These are phyloP conservation scores for Ptilonorhynchus violaceus DNA, from an alignment of 2,113 vertebrate species.

Conservation along the genomic window DNA sequence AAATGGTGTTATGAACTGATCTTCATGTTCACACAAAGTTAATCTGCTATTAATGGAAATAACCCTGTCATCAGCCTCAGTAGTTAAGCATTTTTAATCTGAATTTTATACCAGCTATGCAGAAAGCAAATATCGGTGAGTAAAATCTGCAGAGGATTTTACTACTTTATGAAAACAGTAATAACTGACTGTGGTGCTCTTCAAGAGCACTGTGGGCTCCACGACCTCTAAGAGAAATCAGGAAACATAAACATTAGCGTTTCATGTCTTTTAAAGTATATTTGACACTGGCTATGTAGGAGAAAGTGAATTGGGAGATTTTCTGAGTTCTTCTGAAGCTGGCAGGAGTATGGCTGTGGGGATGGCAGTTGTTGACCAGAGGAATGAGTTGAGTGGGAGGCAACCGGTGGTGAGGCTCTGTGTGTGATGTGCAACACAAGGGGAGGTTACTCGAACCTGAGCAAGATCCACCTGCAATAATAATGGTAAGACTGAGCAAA, in stretches of 20 bases:
- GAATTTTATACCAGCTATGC: not conserved
- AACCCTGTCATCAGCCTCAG: not conserved
- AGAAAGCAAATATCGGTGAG: not conserved
- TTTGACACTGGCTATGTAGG: not conserved
- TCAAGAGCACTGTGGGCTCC: not conserved
- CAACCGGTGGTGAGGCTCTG: not conserved
- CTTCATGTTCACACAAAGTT: constrained; percentile 8
- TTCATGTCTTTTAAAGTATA: not conserved
- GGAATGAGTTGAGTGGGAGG: not conserved
- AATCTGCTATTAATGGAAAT: not conserved
- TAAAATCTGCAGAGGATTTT: not conserved
- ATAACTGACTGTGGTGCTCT: not conserved
- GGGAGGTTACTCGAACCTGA: not conserved
- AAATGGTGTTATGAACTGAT: not conserved
- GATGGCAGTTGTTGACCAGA: not conserved
- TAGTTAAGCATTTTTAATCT: not conserved
- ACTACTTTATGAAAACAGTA: not conserved
- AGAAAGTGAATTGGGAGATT: not conserved
- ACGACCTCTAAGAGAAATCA: not conserved
- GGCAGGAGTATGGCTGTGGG: not conserved
- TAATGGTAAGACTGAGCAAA: not conserved
- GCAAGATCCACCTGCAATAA: not conserved
- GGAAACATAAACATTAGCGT: not conserved
- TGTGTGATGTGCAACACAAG: not conserved
- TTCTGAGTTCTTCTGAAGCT: not conserved